Base-by-base conservation (phyloP, 2,888 invertebrate genomes). In the Bellardia bayeri region DNA sequence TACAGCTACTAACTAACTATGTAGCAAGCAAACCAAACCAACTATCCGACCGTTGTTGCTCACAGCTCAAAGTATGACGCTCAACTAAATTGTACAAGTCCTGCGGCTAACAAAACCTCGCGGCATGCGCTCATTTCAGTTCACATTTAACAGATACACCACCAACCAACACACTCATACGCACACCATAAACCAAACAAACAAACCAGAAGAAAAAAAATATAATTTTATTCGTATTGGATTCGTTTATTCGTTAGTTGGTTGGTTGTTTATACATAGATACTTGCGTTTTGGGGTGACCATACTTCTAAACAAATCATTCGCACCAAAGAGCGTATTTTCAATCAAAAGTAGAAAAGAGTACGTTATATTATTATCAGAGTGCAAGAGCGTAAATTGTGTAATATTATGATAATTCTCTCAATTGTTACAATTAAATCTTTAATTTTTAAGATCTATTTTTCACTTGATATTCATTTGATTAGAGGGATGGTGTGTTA, bases 31-130 rank as follows among this genome's bases (percentile, higher is more conserved):
- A 51, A 61, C 16, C 61, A 30, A 78, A 71, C 40, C 83, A 83
- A 76, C 37, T 81, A 72, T 89, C 83, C 88, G 88, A 82, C 85
- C 85, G 82, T 86, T 88, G 89, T 88, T 89, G 85, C 88, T 88
- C 80, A 88, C 90, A 89, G 91, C 91, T 92, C 88, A 90, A 91
- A 91, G 92, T 91, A 89, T 91, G 89, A 86, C 90, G 87, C 90
- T 90, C 90, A 90, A 92, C 92, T 92, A 90, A 87, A 91, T 87
- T 88, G 84, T 82, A 71, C 89, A 91, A 89, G 90, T 91, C 92
- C 92, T 92, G 91, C 91, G 92, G 93, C 92, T 90, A 88, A 90
- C 91, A 85, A 87, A 82, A 90, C 92, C 93, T 92, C 90, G 91
- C 91, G 92, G 93, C 93, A 84, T 83, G 87, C 85, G 82, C 79